Evolutionary conservation across 2,113 vertebrate species (phyloP).

Genomic region (Brachypodius melanocephalos): DNA sequence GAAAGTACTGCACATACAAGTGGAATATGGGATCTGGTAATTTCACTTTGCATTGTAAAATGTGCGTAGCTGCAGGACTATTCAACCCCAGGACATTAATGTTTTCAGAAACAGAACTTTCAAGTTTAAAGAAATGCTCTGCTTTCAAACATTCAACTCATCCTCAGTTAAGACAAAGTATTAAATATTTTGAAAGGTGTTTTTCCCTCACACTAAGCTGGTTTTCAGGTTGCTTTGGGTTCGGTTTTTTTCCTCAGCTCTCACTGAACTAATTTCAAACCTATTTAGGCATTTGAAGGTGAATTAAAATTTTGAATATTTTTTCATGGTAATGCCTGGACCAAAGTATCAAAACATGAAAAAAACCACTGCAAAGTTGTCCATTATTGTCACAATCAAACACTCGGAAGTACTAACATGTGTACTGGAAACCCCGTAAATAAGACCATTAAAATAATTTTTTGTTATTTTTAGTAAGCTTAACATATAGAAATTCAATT

Average conservation of each 20-base stretch:
- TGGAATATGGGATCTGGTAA: neutral
- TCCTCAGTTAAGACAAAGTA: neutral
- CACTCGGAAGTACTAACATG: neutral
- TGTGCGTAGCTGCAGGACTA: accelerated
- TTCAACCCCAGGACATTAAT: neutral
- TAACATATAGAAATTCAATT: neutral
- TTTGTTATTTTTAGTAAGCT: neutral
- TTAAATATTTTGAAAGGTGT: neutral
- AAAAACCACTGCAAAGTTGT: neutral
- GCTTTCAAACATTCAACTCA: neutral
- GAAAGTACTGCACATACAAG: neutral
- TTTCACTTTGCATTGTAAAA: neutral
- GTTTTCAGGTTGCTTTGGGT: neutral
- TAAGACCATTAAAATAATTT: neutral
- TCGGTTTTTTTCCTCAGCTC: neutral
- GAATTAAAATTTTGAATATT: neutral
- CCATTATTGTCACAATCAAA: neutral
- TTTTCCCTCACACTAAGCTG: neutral
- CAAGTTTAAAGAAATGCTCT: neutral
- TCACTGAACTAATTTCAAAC: neutral
- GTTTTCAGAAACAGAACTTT: neutral
- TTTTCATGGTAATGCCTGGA: neutral
- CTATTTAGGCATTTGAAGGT: neutral
- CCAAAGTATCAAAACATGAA: neutral
- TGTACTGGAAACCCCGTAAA: neutral